Conservation (phyloP, 2,888 invertebrate species). For the Thyatira batis region DNA sequence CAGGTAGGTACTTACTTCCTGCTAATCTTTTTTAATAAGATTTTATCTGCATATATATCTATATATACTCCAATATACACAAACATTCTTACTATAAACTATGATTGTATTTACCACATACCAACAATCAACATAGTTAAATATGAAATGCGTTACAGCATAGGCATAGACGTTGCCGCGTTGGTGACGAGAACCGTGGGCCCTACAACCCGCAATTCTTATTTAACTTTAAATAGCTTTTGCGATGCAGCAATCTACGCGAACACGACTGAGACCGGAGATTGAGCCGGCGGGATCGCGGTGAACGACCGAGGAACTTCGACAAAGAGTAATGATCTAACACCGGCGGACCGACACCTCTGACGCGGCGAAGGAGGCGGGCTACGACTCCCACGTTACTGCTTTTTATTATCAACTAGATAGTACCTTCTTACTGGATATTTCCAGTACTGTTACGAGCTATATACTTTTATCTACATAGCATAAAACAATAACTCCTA, state of each 20-base stretch:
- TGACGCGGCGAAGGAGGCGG: slow-evolving; percentile 5
- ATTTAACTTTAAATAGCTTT: slow-evolving; percentile 63
- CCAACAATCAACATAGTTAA: not conserved
- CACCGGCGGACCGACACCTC: slow-evolving; percentile 36
- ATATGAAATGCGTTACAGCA: not conserved
- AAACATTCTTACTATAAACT: not conserved
- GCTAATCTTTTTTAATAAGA: no score
- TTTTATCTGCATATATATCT: not conserved
- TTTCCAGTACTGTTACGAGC: no score
- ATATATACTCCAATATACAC: not conserved
- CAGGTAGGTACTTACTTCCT: no score
- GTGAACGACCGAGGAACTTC: slow-evolving; percentile 49
- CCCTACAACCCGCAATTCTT: slow-evolving; percentile 38
- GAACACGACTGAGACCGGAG: slow-evolving; percentile 43
- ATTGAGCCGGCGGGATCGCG: slow-evolving; percentile 48
- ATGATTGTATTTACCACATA: not conserved
- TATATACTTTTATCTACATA: no score
- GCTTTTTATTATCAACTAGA: not conserved
- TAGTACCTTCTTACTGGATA: not conserved
- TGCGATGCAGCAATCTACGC: slow-evolving; percentile 44
- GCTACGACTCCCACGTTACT: not conserved
- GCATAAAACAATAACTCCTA: no score
- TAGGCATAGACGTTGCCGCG: not conserved
- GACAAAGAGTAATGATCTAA: slow-evolving; percentile 63
- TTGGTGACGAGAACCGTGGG: slow-evolving; percentile 5